A percentile compares a stretch with the other conserved stretches of the same genome.
phyloP scores from a whole-genome alignment of 30 jellyfish, hydroid and myxozoan genomes.

The Turritopsis dohrnii region DNA sequence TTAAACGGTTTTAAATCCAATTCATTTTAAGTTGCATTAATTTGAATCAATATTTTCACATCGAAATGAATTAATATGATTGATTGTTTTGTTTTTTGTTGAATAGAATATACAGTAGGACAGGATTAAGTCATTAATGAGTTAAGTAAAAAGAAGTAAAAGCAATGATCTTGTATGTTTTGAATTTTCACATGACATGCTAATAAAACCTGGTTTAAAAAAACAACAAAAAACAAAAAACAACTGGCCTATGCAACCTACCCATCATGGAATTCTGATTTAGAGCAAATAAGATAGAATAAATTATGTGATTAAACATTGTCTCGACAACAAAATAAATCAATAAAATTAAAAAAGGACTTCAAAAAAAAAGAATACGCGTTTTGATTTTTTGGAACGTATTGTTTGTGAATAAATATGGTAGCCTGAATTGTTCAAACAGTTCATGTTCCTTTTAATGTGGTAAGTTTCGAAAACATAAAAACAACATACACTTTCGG shows the following conservation, averaged over 20 bases:
- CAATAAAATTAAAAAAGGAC: too few species aligned
- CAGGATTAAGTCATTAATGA: background rate
- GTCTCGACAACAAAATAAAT: too few species aligned
- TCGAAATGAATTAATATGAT: background rate
- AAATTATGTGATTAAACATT: too few species aligned
- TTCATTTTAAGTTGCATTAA: background rate
- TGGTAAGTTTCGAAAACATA: background rate
- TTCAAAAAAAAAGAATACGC: too few species aligned
- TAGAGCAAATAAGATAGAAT: background rate
- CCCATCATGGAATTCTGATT: background rate
- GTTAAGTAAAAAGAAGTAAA: background rate
- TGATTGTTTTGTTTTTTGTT: background rate
- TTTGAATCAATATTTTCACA: background rate
- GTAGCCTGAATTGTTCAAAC: too few species aligned
- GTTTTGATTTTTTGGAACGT: too few species aligned
- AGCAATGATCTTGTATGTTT: background rate
- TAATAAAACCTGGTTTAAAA: background rate
- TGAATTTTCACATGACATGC: background rate
- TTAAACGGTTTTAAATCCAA: background rate
- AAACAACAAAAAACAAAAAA: background rate
- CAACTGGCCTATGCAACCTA: too few species aligned
- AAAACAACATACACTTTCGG: constrained; percentile 52
- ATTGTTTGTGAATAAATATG: too few species aligned
- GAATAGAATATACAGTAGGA: background rate
- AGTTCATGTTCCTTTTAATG: background rate